Evolutionary conservation across 1,140 invertebrate genomes (phyloP).

Genomic region (Schlechtendalia chinensis): DNA sequence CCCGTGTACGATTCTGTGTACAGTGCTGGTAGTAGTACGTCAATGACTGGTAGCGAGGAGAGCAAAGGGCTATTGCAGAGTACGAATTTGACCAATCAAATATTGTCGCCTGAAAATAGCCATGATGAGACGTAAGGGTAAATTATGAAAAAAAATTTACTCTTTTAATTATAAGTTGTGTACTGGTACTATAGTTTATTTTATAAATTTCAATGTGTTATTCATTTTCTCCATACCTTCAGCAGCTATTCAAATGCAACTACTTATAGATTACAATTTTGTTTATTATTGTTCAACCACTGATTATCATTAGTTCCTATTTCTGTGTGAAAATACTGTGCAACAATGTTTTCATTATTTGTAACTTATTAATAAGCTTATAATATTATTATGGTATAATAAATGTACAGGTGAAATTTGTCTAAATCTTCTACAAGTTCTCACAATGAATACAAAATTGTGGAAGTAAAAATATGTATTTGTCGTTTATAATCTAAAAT

Average conservation of each 20-base stretch:
- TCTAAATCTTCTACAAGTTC: background rate
- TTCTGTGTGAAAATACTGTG: conserved; percentile 8
- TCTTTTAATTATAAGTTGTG: background rate
- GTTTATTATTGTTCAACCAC: background rate
- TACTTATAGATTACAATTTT: conserved; percentile 8
- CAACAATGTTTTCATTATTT: conserved; percentile 22
- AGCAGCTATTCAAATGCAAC: background rate
- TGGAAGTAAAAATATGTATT: background rate
- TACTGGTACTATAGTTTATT: background rate
- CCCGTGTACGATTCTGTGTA: conserved; percentile 82
- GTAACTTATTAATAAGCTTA: conserved; percentile 3
- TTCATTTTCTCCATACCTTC: background rate
- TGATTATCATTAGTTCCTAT: conserved; percentile 38
- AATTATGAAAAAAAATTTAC: background rate
- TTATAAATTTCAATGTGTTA: background rate
- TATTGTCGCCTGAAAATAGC: conserved; percentile 24
- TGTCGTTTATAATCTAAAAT: background rate
- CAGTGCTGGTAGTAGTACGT: conserved; percentile 57
- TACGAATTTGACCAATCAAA: conserved; percentile 43
- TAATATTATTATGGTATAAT: background rate
- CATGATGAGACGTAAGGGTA: conserved; percentile 36
- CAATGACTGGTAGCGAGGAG: conserved; percentile 56
- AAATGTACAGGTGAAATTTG: background rate
- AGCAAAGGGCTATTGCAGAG: conserved; percentile 61
- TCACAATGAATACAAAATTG: background rate